Evolutionary conservation across 2,797 vertebrate species (phyloP).

Genomic region (Danio jaintianensis): DNA sequence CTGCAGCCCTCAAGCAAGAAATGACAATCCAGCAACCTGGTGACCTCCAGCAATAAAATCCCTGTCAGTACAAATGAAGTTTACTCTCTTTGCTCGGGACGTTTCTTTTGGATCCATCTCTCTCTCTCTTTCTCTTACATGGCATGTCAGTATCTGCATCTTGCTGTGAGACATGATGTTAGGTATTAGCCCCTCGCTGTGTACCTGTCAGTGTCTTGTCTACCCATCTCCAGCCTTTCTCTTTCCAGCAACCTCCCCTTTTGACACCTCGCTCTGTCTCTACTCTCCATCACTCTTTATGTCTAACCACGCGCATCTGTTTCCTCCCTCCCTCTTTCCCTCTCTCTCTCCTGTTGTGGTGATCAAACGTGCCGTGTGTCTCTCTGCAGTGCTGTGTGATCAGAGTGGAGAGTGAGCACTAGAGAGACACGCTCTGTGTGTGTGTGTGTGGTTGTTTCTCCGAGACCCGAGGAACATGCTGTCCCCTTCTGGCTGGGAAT

Average conservation of each 20-base stretch:
- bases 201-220: constrained; percentile 42
- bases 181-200: constrained; percentile 44
- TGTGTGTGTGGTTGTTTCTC: background rate
- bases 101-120: constrained; percentile 20
- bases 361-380: constrained; percentile 63
- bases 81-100: constrained; percentile 10
- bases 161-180: constrained; percentile 52
- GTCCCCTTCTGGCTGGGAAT: constrained; percentile 66
- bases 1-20: constrained; percentile 1
- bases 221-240: constrained; percentile 30
- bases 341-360: constrained; percentile 51
- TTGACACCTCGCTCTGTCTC: constrained; percentile 34
- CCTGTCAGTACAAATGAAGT: background rate
- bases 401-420: constrained; percentile 48
- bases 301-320: constrained; percentile 20
- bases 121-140: constrained; percentile 13
- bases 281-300: constrained; percentile 10
- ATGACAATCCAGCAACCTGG: constrained; percentile 1
- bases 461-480: constrained; percentile 57
- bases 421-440: constrained; percentile 31
- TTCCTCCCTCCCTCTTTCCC: constrained; percentile 14
- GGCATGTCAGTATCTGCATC: constrained; percentile 48
- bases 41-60: constrained; percentile 16
- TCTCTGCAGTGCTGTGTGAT: constrained; percentile 65
- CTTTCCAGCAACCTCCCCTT: constrained; percentile 16